Conservation (phyloP, 2,797 vertebrate species). For the Danio kyathit region DNA sequence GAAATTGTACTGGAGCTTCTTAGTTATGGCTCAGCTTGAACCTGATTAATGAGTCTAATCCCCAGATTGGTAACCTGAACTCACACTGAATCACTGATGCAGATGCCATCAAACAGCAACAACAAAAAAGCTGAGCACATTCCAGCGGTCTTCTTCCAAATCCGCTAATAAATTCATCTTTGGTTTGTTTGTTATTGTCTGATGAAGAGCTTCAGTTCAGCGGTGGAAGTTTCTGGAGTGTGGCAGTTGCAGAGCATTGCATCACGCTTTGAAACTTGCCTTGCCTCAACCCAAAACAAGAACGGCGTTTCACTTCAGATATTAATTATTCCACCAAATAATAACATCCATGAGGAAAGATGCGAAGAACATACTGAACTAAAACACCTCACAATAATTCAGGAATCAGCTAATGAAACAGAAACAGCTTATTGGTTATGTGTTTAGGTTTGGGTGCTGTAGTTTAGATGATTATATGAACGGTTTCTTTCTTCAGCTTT, state of each 20-base stretch:
- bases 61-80: not conserved
- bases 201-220: conserved; percentile 22
- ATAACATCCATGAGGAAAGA: conserved; percentile 61
- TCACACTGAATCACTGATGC: not conserved
- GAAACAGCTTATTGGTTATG: not conserved
- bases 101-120: not conserved
- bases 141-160: not conserved
- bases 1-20: not conserved
- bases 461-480: not conserved
- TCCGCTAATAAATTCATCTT: not conserved
- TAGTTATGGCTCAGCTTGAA: not conserved
- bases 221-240: conserved; percentile 47
- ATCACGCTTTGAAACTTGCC: conserved; percentile 79
- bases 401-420: not conserved
- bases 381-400: conserved; percentile 17
- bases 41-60: not conserved
- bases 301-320: conserved; percentile 46
- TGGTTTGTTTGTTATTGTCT: conserved; percentile 41
- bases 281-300: conserved; percentile 71
- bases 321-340: conserved; percentile 51
- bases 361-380: conserved; percentile 59
- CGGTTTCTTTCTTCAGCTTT: not conserved
- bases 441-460: not conserved
- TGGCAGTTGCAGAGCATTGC: conserved; percentile 81
- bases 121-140: conserved; percentile 3